A percentile compares a stretch with the other conserved stretches of the same genome.
Evolutionary conservation across 2,888 invertebrate genomes (phyloP).

Genomic region (Hirudinaria manillensis): DNA sequence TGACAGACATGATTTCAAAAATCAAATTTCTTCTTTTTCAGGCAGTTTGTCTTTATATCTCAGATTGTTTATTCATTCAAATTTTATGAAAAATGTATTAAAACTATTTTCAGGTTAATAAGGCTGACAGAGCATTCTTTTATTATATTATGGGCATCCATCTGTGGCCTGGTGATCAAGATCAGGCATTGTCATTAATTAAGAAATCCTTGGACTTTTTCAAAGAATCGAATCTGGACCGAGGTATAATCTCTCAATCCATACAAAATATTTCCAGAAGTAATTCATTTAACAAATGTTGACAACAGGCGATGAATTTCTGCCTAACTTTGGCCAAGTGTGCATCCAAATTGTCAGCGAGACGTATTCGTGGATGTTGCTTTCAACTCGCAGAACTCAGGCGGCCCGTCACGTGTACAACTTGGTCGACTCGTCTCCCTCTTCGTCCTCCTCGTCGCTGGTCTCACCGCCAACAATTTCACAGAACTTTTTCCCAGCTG

Average conservation of each 20-base stretch:
- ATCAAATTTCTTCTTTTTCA: slow-evolving; percentile 12
- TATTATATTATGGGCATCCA: not conserved
- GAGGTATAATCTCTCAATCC: not conserved
- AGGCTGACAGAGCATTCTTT: slow-evolving; percentile 6
- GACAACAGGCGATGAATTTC: not conserved
- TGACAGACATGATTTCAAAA: slow-evolving; percentile 1
- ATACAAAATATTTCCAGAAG: not conserved
- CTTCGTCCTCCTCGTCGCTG: not conserved
- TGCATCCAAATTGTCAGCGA: slow-evolving; percentile 16
- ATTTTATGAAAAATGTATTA: not conserved
- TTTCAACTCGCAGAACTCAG: not conserved
- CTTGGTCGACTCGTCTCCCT: slow-evolving; percentile 1
- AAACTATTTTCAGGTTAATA: not conserved
- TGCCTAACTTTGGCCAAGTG: slow-evolving; percentile 11
- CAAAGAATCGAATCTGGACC: not conserved
- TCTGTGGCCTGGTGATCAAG: not conserved
- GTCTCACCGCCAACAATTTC: not conserved
- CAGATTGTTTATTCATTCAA: not conserved
- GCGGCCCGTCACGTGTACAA: slow-evolving; percentile 21
- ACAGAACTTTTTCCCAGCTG: not conserved
- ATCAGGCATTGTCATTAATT: not conserved
- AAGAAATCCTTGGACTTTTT: not conserved
- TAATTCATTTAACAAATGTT: not conserved
- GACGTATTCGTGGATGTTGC: slow-evolving; percentile 17
- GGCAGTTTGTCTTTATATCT: not conserved